Conservation (phyloP, 2,888 invertebrate species). For the Aspidapion aeneum region DNA sequence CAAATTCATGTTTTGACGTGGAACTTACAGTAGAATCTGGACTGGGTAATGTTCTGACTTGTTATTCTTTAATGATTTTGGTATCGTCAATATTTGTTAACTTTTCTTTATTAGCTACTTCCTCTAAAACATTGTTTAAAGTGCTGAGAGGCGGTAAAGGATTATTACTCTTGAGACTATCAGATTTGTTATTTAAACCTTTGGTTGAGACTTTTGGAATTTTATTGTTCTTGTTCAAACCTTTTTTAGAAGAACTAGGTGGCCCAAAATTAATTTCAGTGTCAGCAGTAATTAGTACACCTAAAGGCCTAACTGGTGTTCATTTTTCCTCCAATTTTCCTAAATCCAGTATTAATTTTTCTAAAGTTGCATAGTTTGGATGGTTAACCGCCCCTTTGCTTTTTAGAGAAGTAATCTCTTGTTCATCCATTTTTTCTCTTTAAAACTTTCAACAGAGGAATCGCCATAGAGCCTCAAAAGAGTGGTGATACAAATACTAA, state of each 20-base stretch:
- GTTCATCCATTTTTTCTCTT: conserved; percentile 88
- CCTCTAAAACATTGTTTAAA: too few relatives aligned
- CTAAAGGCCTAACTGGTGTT: conserved; percentile 52
- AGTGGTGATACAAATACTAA: too few relatives aligned
- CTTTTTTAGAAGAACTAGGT: too few relatives aligned
- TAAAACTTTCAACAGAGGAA: conserved; percentile 84
- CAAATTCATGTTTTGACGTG: neutral
- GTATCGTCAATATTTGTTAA: too few relatives aligned
- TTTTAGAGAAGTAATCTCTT: conserved; percentile 87
- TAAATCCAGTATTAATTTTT: conserved; percentile 81
- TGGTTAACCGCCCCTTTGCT: conserved; percentile 86
- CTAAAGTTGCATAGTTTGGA: conserved; percentile 87
- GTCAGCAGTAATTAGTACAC: conserved; percentile 64
- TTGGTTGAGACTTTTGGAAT: too few relatives aligned
- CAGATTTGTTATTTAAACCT: too few relatives aligned
- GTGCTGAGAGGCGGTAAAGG: too few relatives aligned
- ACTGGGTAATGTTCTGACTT: neutral
- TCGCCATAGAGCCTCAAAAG: conserved; percentile 90
- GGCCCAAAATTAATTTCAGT: conserved; percentile 45
- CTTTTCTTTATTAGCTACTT: too few relatives aligned
- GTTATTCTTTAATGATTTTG: too few relatives aligned
- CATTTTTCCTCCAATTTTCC: conserved; percentile 62
- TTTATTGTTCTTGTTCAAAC: too few relatives aligned
- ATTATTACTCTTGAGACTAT: too few relatives aligned
- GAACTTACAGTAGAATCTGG: neutral